Conservation (phyloP, 1,140 invertebrate genomes). For the Papilio polytes region DNA sequence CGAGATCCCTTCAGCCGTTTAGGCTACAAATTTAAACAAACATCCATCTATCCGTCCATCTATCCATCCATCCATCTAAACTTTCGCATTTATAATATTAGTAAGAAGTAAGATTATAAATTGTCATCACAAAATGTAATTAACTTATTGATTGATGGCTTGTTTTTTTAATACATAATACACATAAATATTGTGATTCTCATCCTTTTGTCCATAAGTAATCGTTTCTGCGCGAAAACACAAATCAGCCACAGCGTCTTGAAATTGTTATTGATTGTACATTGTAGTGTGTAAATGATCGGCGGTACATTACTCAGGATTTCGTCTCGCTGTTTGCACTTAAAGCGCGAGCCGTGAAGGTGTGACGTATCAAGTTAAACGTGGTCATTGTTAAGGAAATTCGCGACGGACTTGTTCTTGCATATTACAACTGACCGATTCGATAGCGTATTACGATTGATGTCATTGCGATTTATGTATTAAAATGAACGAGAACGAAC, state of each 20-base stretch:
- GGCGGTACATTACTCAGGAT: slow-evolving; percentile 36
- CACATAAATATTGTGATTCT: neutral
- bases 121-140: too few species aligned
- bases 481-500: neutral
- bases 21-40: too few species aligned
- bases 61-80: too few species aligned
- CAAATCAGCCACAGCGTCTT: slow-evolving; percentile 30
- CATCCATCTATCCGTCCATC: too few species aligned
- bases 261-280: slow-evolving; percentile 41
- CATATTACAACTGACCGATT: neutral
- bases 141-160: too few species aligned
- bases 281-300: slow-evolving; percentile 31
- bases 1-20: too few species aligned
- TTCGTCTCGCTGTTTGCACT: slow-evolving; percentile 39
- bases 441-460: slow-evolving; percentile 16
- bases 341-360: slow-evolving; percentile 34
- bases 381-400: slow-evolving; percentile 19
- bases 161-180: too few species aligned
- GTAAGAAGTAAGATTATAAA: too few species aligned
- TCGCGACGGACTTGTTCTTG: slow-evolving; percentile 22
- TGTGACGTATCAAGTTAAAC: slow-evolving; percentile 24
- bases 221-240: slow-evolving; percentile 2
- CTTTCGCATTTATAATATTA: too few species aligned
- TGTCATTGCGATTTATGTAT: neutral
- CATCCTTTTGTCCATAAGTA: neutral